Conservation (phyloP, 2,888 invertebrate species). For the Dynastes tityus region DNA sequence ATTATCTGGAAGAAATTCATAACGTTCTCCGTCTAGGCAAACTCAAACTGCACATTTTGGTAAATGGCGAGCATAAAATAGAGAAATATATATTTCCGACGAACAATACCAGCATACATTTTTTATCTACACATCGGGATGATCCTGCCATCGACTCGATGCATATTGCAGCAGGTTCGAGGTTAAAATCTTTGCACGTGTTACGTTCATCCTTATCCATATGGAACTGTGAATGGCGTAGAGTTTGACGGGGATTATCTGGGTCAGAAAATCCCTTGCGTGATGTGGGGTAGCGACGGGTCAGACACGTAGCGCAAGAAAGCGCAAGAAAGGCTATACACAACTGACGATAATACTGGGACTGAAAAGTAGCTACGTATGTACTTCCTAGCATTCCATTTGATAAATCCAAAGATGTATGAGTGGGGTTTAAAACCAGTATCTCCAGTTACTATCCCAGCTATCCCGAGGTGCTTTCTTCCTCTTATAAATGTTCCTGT, state of each 20-base stretch:
- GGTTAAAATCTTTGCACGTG: slow-evolving; percentile 27
- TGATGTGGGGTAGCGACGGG: not conserved
- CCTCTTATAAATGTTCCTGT: no score
- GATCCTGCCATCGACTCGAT: slow-evolving; percentile 13
- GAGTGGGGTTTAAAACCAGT: slow-evolving; percentile 7
- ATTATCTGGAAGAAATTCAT: no score
- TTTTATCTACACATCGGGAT: not conserved
- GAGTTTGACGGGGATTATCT: slow-evolving; percentile 22
- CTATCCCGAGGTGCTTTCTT: no score
- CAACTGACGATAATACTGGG: not conserved
- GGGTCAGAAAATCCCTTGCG: slow-evolving; percentile 14
- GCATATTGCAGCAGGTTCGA: slow-evolving; percentile 29
- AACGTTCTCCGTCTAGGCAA: no score
- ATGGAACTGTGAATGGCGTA: slow-evolving; percentile 1
- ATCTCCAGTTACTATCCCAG: no score
- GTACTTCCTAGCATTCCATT: slow-evolving; percentile 16
- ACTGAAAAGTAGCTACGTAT: not conserved
- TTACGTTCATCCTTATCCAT: slow-evolving; percentile 37
- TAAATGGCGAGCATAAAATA: no score
- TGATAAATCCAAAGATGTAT: slow-evolving; percentile 35
- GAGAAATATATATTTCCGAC: slow-evolving; percentile 1
- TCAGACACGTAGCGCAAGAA: not conserved
- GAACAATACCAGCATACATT: slow-evolving; percentile 20
- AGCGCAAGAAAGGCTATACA: slow-evolving; percentile 1
- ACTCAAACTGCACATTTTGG: no score